Conservation (phyloP, 2,113 vertebrate species). For the Caranx ignobilis region DNA sequence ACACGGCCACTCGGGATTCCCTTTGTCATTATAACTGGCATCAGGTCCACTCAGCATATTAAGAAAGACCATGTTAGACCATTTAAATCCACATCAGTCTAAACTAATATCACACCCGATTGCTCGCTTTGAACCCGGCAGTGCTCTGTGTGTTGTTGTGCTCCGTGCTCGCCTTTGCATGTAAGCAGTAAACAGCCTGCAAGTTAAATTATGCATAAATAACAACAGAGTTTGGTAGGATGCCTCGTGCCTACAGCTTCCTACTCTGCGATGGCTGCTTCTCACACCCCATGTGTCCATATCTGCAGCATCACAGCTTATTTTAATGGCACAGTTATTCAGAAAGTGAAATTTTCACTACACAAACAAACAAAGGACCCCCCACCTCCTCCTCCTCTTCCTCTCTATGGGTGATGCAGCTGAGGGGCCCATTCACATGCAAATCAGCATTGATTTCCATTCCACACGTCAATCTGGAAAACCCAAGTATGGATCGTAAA, state of each 20-base stretch:
- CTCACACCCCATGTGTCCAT: constrained; percentile 16
- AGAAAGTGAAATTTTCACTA: constrained; percentile 50
- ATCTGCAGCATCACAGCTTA: constrained; percentile 15
- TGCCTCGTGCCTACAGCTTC: neutral
- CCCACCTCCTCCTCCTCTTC: neutral
- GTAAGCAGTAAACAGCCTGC: neutral
- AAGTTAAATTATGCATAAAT: constrained; percentile 8
- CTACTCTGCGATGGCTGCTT: neutral
- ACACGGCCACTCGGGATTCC: constrained; percentile 23
- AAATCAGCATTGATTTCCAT: constrained; percentile 79
- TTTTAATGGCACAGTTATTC: constrained; percentile 37
- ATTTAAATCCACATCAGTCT: constrained; percentile 21
- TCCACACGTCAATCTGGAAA: constrained; percentile 63
- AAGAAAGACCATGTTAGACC: constrained; percentile 3
- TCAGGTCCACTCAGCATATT: constrained; percentile 11
- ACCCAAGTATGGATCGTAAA: constrained; percentile 52
- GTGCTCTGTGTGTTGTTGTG: neutral
- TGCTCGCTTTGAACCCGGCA: constrained; percentile 15
- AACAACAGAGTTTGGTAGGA: neutral
- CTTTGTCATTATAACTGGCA: constrained; percentile 63
- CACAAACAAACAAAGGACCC: constrained; percentile 67
- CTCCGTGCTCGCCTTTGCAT: neutral
- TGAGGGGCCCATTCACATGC: constrained; percentile 75
- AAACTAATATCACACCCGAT: constrained; percentile 5
- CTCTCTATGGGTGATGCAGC: constrained; percentile 53